Conservation (phyloP, 2,113 vertebrate species). For the Hippoglossus stenolepis region DNA sequence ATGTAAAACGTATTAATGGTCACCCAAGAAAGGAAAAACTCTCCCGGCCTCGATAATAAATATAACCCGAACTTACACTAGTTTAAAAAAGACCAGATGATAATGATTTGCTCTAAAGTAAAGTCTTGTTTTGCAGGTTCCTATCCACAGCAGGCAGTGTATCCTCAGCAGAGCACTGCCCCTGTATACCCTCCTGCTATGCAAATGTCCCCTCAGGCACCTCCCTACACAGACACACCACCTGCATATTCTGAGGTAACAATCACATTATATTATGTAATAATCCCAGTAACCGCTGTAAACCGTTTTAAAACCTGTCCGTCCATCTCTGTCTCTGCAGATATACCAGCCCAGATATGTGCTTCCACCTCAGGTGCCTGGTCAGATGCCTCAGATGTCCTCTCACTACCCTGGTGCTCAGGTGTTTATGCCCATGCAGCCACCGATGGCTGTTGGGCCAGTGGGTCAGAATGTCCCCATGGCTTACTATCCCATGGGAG, state of each 20-base stretch:
- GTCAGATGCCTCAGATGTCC: slow-evolving; percentile 90
- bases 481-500: slow-evolving; percentile 93
- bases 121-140: slow-evolving; percentile 82
- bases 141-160: slow-evolving; percentile 89
- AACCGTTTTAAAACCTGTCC: not conserved
- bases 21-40: no score
- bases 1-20: not conserved
- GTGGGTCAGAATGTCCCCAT: slow-evolving; percentile 91
- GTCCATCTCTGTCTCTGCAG: slow-evolving; percentile 71
- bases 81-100: not conserved
- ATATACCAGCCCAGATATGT: slow-evolving; percentile 95
- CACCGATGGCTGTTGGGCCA: slow-evolving; percentile 86
- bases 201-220: slow-evolving; percentile 91
- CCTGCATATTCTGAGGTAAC: slow-evolving; percentile 94
- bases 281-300: no score
- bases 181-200: slow-evolving; percentile 90
- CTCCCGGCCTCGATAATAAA: no score
- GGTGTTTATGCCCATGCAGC: slow-evolving; percentile 91
- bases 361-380: slow-evolving; percentile 87
- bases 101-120: slow-evolving; percentile 1
- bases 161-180: slow-evolving; percentile 88
- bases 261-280: not conserved
- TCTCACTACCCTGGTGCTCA: slow-evolving; percentile 90
- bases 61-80: no score
- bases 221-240: slow-evolving; percentile 91